Evolutionary conservation across 2,797 vertebrate genomes (phyloP), one percentile per base, ranked within the genome.

Genomic region (Chloroceryle inda): DNA sequence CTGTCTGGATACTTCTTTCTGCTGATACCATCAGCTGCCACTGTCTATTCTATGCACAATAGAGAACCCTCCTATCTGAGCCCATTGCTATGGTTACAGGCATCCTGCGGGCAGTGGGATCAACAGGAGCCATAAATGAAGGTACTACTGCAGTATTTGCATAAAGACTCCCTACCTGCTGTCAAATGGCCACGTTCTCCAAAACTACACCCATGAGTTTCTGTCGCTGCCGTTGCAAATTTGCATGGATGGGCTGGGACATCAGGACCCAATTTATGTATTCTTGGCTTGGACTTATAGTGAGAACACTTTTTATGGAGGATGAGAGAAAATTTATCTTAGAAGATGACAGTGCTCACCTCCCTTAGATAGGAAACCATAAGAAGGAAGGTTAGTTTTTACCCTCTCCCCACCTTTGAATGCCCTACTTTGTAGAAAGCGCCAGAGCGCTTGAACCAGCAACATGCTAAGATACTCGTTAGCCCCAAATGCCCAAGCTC

Each of bases 11-110:
- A 22, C 80, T 92, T 72, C 88, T 76, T 85, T 94, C 44, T 67
- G 80, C 85, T 61, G 87, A 50, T 14, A 64, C 84, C 88, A 90
- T 94, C 85, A 85, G 62, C 89, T 96, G 92, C 94, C 87, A 58
- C 82, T 82, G 55, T 33, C 83, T 90, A 27, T 72, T 91, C 88
- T 55, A 5, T 2, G 35, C 84, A 84, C 92, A 82, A 66, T 31
- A 94, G 59, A 89, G 90, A 95, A 17, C 56, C 58, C 47, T 94
- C 75, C 69, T 72, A 37, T 44, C 91, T 53, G 71, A 86, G 84
- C 86, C 73, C 84, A 97, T 95, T 95, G 95, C 91, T 90, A 89
- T 95, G 95, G 94, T 93, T 91, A 95, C 86, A 90, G 87, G 73
- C 74, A 80, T 92, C 94, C 91, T 89, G 80, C 13, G 15, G 86